These are phyloP conservation scores for Bradypus variegatus DNA, from an alignment of 2,797 vertebrate genomes.

Conservation along the genomic window DNA sequence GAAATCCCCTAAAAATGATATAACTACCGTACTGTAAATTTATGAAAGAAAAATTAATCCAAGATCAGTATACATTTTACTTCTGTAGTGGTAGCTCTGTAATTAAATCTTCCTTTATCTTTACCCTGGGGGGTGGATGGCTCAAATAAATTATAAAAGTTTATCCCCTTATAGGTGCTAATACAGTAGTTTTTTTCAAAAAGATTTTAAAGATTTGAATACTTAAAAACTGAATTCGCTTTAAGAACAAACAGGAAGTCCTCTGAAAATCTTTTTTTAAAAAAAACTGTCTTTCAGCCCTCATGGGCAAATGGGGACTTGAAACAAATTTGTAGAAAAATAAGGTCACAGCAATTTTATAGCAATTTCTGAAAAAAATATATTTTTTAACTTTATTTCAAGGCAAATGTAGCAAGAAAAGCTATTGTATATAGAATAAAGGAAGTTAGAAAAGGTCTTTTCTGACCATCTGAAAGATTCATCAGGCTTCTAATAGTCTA, in stretches of 20 bases:
- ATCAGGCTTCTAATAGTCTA: neutral
- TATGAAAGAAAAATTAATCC: neutral
- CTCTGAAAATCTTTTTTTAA: neutral
- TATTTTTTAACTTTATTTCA: neutral
- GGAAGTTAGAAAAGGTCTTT: neutral
- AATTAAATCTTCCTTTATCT: neutral
- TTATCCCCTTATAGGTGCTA: neutral
- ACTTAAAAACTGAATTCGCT: neutral
- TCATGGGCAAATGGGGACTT: neutral
- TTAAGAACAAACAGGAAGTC: neutral
- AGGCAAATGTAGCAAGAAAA: neutral
- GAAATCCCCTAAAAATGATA: neutral
- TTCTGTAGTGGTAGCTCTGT: neutral
- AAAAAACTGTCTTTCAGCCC: neutral
- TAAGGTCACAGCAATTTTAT: neutral
- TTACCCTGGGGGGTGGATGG: neutral
- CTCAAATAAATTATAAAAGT: neutral
- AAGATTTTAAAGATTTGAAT: neutral
- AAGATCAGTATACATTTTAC: neutral
- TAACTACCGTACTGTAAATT: neutral
- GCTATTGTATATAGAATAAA: neutral
- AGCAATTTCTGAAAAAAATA: slow-evolving; percentile 10
- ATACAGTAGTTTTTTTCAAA: neutral
- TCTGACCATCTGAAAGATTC: neutral
- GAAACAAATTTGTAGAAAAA: neutral